Base-by-base conservation (phyloP, 2,113 vertebrate genomes). In the Beaufortia kweichowensis region DNA sequence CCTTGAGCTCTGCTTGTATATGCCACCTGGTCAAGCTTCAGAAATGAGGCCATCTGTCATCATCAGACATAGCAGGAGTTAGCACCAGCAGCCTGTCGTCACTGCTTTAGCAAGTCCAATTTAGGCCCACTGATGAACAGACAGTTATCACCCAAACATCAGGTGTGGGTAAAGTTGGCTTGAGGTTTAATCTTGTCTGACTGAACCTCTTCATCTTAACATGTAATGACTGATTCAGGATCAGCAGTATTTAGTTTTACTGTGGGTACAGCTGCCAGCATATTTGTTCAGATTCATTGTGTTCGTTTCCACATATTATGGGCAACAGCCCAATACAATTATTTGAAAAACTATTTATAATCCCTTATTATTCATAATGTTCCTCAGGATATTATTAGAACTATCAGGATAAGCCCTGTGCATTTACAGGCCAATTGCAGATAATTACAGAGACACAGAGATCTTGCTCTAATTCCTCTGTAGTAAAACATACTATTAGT, bases 31-130 rank as follows among this genome's bases (percentile, higher is more conserved):
- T 79, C 69, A 75, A 75, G 71, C 29, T 68, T 81, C 53, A 23
- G 62, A 77, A 73, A 76, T 82, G 66, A 79, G 68, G 61, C 76
- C 83, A 81, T 82, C 83, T 79, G 83, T 82, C 79, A 73, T 81
- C 76, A 61, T 82, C 72, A 73, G 62, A 35, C 15, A 14, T 65
- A 60, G 56, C 57, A 70, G 39, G 63, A 23, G 60, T 67, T 48
- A 78, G 73, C 78, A 78, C 55, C 39, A 78, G 73, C 78, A 78
- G 56, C 39, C 43, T 70, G 76, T 62, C 60, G 29, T 75, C 76
- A 81, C 74, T 41, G 79, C 72, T 76, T 63, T 77, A 69, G 48
- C 39, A 31, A 24, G 15, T 72, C 55, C 46, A 73, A 76, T 75
- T 80, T 62, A 79, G 65, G 55, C 35, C 35, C 62, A 57, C 43